Evolutionary conservation across 2,113 vertebrate genomes (phyloP).

Genomic region (Probosciger aterrimus): DNA sequence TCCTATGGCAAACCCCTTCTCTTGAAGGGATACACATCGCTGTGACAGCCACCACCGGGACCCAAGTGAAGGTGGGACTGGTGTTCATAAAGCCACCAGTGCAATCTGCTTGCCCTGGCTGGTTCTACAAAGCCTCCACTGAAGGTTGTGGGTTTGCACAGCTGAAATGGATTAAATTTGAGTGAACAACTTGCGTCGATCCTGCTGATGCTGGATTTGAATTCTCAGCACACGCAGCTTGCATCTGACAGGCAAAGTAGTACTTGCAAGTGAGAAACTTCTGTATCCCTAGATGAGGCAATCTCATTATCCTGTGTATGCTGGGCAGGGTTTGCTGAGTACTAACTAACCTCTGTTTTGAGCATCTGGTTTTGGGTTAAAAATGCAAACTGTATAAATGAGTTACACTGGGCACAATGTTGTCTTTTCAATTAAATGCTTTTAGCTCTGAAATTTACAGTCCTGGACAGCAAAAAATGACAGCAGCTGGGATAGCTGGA

Average conservation of each 20-base stretch:
- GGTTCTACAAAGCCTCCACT: rapidly evolving
- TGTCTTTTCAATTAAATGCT: neutral
- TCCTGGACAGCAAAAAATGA: neutral
- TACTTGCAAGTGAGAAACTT: rapidly evolving
- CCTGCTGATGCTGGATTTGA: neutral
- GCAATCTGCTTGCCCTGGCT: neutral
- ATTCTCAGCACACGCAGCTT: neutral
- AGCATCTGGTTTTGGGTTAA: rapidly evolving
- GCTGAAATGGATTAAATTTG: neutral
- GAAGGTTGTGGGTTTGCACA: neutral
- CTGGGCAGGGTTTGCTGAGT: neutral
- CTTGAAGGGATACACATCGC: rapidly evolving
- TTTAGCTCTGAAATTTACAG: neutral
- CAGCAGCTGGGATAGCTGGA: neutral
- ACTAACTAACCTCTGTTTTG: rapidly evolving
- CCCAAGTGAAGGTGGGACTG: neutral
- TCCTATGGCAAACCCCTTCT: neutral
- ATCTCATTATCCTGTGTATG: rapidly evolving
- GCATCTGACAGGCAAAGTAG: rapidly evolving
- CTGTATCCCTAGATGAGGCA: rapidly evolving
- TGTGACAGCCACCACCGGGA: rapidly evolving
- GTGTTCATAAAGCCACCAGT: neutral
- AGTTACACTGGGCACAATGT: rapidly evolving
- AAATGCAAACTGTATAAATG: rapidly evolving
- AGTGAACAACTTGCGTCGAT: neutral